Evolutionary conservation across 2,888 invertebrate genomes (phyloP).

Genomic region (Monoplex corrugatus): DNA sequence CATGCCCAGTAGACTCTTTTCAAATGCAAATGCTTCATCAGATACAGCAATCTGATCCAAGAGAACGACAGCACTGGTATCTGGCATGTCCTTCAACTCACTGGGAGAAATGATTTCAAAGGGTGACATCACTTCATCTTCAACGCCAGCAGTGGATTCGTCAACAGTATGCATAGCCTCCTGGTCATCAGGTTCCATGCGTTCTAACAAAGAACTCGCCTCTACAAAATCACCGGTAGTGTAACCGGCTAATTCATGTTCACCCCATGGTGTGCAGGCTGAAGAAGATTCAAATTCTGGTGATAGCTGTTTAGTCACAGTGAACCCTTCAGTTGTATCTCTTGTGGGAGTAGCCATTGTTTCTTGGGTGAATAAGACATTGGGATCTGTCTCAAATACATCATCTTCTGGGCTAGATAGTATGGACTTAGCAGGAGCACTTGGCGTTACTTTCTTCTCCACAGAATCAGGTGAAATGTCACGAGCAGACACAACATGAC

Average conservation of each 20-base stretch:
- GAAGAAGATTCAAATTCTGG: slow-evolving; percentile 66
- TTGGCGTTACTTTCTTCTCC: slow-evolving; percentile 85
- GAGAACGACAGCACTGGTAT: slow-evolving; percentile 48
- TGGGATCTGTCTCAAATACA: slow-evolving; percentile 80
- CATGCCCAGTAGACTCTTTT: slow-evolving; percentile 49
- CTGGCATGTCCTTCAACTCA: slow-evolving; percentile 62
- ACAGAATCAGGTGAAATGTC: slow-evolving; percentile 80
- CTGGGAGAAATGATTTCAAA: slow-evolving; percentile 39
- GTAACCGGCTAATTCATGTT: slow-evolving; percentile 48
- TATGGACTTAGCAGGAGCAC: slow-evolving; percentile 76
- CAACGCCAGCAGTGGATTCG: slow-evolving; percentile 56
- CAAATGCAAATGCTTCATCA: slow-evolving; percentile 53
- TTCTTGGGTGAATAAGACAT: slow-evolving; percentile 49
- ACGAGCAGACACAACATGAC: slow-evolving; percentile 78
- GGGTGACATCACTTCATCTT: slow-evolving; percentile 74
- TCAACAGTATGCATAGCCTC: slow-evolving; percentile 39
- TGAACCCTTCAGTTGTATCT: slow-evolving; percentile 56
- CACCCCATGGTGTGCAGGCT: slow-evolving; percentile 72
- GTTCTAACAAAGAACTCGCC: slow-evolving; percentile 65
- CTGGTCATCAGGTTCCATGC: slow-evolving; percentile 52
- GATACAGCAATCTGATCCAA: slow-evolving; percentile 45
- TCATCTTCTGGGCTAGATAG: slow-evolving; percentile 82
- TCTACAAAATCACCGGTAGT: slow-evolving; percentile 65
- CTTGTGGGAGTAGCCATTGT: slow-evolving; percentile 63
- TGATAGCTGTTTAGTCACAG: slow-evolving; percentile 54